Base-by-base conservation (phyloP, 2,797 vertebrate genomes). In the Leptatherina wallacei region DNA sequence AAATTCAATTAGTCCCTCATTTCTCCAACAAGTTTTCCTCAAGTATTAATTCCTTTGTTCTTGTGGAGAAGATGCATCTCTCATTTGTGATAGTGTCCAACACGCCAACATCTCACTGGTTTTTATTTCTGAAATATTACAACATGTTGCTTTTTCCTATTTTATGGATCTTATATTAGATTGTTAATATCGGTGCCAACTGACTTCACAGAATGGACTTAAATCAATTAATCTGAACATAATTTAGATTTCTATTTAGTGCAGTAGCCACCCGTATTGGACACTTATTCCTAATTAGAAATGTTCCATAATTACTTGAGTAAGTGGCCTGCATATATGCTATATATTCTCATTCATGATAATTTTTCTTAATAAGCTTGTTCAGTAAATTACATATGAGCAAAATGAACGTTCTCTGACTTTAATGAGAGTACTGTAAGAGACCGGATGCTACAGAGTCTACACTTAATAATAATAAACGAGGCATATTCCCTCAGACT, bases 401-500 rank as follows among this genome's bases (percentile, higher is more conserved):
- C 33, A 65, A 75, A 83, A 82, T 29, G 14, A 82, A 80, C 79
- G 35, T 69, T 65, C 38, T 66, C 38, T 62, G 44, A 56, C 27
- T 32, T 73, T 67, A 78, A 69, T 69, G 38, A 62, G 49, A 49
- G 44, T 63, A 30, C 55, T 71, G 27, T 65, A 42, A 75, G 61
- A 63, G 24, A 82, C 58, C 44, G 61, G 62, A 78, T 69, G 71
- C 61, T 70, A 71, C 69, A 64, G 67, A 69, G 47, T 75, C 64
- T 67, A 33, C 36, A 73, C 73, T 85, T 65, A 73, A 60, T 65
- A 73, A 56, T 55, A 75, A 62, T 74, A 85, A 91, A 92, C 85
- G 80, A 84, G 60, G 24, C 74, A 67, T 63, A 74, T 84, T 86
- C 56, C 65, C 77, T 65, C 56, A 76, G 71, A 85, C 75, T 51